Percentiles rank a stretch among this genome's conserved stretches.
Conservation (phyloP, 35 echinoderm and acorn worm species). For the Apostichopus japonicus region DNA sequence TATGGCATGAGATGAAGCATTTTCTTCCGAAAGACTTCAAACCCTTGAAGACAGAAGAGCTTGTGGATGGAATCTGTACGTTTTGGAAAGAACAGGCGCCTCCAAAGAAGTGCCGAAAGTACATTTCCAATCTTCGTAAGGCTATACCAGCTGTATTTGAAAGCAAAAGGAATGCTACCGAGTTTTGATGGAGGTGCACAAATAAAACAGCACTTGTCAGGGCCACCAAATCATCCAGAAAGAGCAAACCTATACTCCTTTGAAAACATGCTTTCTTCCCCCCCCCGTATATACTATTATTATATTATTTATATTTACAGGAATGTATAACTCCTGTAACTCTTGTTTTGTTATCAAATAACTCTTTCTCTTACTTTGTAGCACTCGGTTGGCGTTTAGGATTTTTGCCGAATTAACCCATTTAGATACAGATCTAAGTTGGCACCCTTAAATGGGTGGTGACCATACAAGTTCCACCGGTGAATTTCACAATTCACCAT, state of each 20-base stretch:
- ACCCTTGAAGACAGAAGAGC: neutral
- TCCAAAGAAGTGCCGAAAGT: constrained; percentile 4
- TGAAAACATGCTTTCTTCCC: too few relatives aligned
- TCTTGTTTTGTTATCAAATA: too few relatives aligned
- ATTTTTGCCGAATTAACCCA: neutral
- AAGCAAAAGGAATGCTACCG: neutral
- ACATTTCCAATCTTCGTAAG: neutral
- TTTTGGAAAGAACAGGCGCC: neutral
- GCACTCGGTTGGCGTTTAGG: too few relatives aligned
- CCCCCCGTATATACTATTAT: too few relatives aligned
- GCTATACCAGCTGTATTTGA: neutral
- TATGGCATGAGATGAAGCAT: constrained; percentile 65
- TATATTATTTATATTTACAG: too few relatives aligned
- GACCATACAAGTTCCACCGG: too few relatives aligned
- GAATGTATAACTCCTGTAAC: too few relatives aligned
- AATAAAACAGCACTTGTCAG: neutral
- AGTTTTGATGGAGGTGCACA: neutral
- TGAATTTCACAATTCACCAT: too few relatives aligned
- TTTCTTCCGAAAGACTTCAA: constrained; percentile 31
- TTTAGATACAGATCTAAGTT: too few relatives aligned
- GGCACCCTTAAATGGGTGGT: too few relatives aligned
- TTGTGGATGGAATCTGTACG: constrained; percentile 14
- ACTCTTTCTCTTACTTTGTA: too few relatives aligned
- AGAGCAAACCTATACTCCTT: neutral
- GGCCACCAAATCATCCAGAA: neutral